Base-by-base conservation (phyloP, 1,140 invertebrate genomes). In the Capitella teleta region DNA sequence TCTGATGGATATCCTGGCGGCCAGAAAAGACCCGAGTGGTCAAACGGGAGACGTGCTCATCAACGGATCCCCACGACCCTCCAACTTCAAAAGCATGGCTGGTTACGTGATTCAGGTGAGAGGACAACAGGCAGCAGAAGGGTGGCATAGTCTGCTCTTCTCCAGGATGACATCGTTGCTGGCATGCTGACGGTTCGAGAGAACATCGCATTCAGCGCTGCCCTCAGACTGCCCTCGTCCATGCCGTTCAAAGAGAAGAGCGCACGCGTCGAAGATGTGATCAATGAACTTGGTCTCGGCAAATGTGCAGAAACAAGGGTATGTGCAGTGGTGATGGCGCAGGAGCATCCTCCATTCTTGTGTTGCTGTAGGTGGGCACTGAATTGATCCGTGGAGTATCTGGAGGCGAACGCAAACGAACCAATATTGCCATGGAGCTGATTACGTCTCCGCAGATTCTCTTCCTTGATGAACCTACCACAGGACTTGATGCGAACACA, bases 231-330 rank as follows among this genome's bases (percentile, higher is more conserved):
- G 8, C 60, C 61, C 23, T 40, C 26, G 4, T 24, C 46, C 21
- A 52, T 63, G 2, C 47, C 52, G 2, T 32, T 53, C 14, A 32
- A 44, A 32, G 60, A 65, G 32, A 56, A 63, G 43, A 53, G 59
- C 8, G 36, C 53, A 6, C 47, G 60, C 49, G 90, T 98, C 0
- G 83, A 94, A 54, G 83, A 93, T 74, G 87, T 95, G 21, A 87
- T 95, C 48, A 73, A 78, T 44, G 87, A 92, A 85, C 72, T 95
- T 46, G 84, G 85, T 5, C 71, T 97, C 41, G 79, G 75, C 40
- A 90, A 89, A 74, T 92, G 88, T 61, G 70, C 73, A 21, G 56
- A 80, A 60, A 92, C 88, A 14, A 75, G 85, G 12, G 96, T 70
- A 6, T 12, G 12, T 38, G 36, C 36, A 38, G 5, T 18, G 8